Evolutionary conservation across 2,113 vertebrate genomes (phyloP).

Genomic region (Periophthalmodon schlosseri): DNA sequence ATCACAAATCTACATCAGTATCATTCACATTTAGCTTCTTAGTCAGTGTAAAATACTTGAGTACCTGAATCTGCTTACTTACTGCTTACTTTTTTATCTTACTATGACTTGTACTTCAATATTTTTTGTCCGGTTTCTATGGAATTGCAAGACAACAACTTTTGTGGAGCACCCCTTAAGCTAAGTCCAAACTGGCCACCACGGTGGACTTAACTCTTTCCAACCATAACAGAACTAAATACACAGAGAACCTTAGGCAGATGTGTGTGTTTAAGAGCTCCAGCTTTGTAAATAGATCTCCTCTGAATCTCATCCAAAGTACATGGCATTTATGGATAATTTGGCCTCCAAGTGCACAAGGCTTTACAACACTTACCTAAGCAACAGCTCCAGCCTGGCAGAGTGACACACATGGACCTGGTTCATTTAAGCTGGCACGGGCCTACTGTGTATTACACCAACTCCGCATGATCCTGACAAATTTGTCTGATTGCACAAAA

Average conservation of each 20-base stretch:
- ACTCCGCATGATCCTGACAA: not conserved
- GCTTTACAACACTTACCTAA: slow-evolving; percentile 13
- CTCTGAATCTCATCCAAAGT: slow-evolving; percentile 47
- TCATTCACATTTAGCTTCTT: too few species aligned
- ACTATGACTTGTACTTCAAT: too few species aligned
- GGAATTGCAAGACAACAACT: too few species aligned
- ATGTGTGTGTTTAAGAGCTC: slow-evolving; percentile 53
- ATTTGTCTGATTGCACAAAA: too few species aligned
- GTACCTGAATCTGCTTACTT: too few species aligned
- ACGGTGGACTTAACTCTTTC: not conserved
- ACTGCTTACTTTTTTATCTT: too few species aligned
- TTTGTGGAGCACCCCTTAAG: too few species aligned
- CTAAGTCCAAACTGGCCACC: not conserved
- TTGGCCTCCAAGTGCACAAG: slow-evolving; percentile 6
- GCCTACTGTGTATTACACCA: not conserved
- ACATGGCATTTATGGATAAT: slow-evolving; percentile 37
- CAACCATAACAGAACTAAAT: not conserved
- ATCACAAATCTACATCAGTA: too few species aligned
- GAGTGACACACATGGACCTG: slow-evolving; percentile 8
- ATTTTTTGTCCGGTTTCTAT: too few species aligned
- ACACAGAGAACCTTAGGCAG: slow-evolving; percentile 29
- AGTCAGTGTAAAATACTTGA: too few species aligned
- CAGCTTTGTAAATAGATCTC: slow-evolving; percentile 68
- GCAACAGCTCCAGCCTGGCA: not conserved
- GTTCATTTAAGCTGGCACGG: not conserved